Conservation (phyloP, 2,888 invertebrate species). For the Anodontia alba region DNA sequence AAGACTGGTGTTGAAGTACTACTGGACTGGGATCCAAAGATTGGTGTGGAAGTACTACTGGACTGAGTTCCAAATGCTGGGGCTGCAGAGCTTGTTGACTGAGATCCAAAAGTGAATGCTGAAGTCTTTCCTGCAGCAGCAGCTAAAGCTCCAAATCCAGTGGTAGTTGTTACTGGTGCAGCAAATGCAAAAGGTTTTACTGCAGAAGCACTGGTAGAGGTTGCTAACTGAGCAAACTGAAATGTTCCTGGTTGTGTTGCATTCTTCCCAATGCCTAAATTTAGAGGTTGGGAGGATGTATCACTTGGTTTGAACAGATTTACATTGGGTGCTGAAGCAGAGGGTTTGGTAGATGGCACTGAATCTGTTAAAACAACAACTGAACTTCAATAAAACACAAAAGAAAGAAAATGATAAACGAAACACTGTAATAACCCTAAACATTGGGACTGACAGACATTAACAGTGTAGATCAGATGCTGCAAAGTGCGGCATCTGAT, state of each 20-base stretch:
- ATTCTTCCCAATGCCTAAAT: not conserved
- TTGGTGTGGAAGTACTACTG: not conserved
- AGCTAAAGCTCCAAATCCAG: not conserved
- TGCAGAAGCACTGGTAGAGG: slow-evolving; percentile 3
- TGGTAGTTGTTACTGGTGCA: not conserved
- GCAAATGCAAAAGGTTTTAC: slow-evolving; percentile 17
- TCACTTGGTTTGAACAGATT: not conserved
- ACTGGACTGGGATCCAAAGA: not conserved
- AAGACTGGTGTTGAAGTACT: not conserved
- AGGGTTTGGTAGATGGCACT: not conserved
- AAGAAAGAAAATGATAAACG: too few relatives aligned
- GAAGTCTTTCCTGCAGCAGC: not conserved
- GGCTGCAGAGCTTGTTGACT: not conserved
- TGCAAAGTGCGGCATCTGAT: too few relatives aligned
- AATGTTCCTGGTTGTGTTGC: not conserved
- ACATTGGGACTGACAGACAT: too few relatives aligned
- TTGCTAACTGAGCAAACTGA: not conserved
- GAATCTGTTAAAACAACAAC: not conserved
- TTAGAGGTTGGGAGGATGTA: not conserved
- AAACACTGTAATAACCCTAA: too few relatives aligned
- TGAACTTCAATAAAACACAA: not conserved
- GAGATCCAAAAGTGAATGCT: not conserved
- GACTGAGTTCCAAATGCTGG: not conserved
- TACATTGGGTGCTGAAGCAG: not conserved
- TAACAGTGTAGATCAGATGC: too few relatives aligned